A percentile compares a stretch with the other conserved stretches of the same genome.
phyloP scores from a whole-genome alignment of 1,140 invertebrate genomes.

The Brachionus manjavacas region DNA sequence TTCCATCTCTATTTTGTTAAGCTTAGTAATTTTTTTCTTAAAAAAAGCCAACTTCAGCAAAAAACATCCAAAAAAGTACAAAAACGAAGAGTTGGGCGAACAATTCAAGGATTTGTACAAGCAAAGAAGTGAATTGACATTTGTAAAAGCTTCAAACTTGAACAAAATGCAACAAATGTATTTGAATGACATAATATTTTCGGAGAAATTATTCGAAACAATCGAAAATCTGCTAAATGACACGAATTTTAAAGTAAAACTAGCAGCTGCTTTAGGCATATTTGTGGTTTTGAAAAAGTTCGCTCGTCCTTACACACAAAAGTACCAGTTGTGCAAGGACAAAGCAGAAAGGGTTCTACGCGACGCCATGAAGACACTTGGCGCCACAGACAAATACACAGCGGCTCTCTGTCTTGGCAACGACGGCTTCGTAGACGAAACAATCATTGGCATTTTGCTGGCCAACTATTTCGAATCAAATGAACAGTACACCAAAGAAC shows the following conservation, averaged over 20 bases:
- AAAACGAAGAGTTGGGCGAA: neutral
- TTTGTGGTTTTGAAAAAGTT: slow-evolving; percentile 8
- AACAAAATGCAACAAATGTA: neutral
- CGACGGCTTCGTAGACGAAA: neutral
- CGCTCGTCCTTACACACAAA: neutral
- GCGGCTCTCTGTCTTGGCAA: neutral
- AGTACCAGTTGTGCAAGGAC: neutral
- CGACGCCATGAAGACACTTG: neutral
- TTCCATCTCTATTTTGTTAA: neutral
- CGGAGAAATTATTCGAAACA: slow-evolving; percentile 13
- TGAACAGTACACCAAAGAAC: slow-evolving; percentile 31
- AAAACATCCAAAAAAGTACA: slow-evolving; percentile 2
- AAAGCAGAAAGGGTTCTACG: neutral
- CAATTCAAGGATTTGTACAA: slow-evolving; percentile 6
- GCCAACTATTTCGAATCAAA: slow-evolving; percentile 26
- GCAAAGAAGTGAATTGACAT: slow-evolving; percentile 27
- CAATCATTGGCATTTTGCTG: neutral
- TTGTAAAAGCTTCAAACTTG: neutral
- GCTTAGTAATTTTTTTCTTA: neutral
- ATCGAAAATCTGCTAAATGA: neutral
- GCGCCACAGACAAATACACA: neutral
- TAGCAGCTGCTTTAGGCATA: neutral
- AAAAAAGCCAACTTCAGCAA: neutral
- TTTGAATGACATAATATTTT: slow-evolving; percentile 10
- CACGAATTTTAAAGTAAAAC: slow-evolving; percentile 6